Evolutionary conservation across 2,888 invertebrate genomes (phyloP).

Genomic region (Phyllotreta cruciferae): DNA sequence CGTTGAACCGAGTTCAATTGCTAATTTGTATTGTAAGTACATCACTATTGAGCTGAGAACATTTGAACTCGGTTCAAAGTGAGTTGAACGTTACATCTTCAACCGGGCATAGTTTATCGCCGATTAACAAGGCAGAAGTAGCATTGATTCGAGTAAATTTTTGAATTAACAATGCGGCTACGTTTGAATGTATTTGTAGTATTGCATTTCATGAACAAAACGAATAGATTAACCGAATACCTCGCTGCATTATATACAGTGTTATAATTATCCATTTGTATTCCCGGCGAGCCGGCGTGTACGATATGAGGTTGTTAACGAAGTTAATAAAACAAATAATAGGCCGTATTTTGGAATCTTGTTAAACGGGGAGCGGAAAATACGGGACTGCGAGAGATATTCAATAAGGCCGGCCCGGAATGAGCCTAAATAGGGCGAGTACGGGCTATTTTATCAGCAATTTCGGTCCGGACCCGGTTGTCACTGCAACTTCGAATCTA

Average conservation of each 20-base stretch:
- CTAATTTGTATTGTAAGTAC: too few relatives aligned
- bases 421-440: conserved; percentile 21
- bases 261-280: conserved; percentile 15
- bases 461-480: conserved; percentile 15
- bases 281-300: neutral
- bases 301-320: conserved; percentile 10
- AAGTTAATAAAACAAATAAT: conserved; percentile 26
- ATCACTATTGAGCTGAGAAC: too few relatives aligned
- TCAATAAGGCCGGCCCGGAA: conserved; percentile 25
- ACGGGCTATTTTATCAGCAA: conserved; percentile 25
- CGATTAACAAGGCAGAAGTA: too few relatives aligned
- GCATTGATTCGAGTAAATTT: too few relatives aligned
- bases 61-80: too few relatives aligned
- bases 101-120: too few relatives aligned
- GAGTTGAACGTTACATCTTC: too few relatives aligned
- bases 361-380: conserved; percentile 21
- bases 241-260: neutral
- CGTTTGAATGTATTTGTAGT: too few relatives aligned
- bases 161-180: too few relatives aligned
- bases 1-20: too few relatives aligned
- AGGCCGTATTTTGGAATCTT: conserved; percentile 18
- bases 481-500: conserved; percentile 5
- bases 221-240: too few relatives aligned
- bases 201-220: too few relatives aligned
- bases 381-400: conserved; percentile 26